phyloP scores from a whole-genome alignment of 2,113 vertebrate species.

The Sterrhoptilus dennistouni region DNA sequence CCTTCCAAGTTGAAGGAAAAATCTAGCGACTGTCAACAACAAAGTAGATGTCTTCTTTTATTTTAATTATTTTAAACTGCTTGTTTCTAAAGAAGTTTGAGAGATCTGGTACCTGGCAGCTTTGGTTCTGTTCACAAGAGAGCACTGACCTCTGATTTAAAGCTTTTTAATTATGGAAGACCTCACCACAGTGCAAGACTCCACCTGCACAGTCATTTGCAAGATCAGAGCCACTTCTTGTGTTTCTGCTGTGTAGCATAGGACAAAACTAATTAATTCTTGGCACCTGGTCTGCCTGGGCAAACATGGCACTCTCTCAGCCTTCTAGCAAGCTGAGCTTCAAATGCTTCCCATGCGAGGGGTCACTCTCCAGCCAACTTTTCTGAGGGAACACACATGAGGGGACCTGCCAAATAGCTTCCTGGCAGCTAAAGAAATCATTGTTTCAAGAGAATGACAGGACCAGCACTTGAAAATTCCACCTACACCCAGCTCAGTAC shows the following conservation, averaged over 20 bases:
- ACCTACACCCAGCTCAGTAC: neutral
- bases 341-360: neutral
- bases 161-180: neutral
- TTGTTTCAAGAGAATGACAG: constrained; percentile 42
- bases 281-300: neutral
- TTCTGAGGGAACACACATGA: neutral
- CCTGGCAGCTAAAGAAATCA: neutral
- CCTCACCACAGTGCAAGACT: neutral
- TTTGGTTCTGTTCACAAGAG: neutral
- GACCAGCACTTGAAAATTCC: neutral
- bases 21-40: neutral
- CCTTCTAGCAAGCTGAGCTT: neutral
- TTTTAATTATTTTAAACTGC: neutral
- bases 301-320: neutral
- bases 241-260: neutral
- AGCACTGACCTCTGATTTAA: neutral
- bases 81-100: neutral
- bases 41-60: neutral
- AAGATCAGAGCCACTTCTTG: neutral
- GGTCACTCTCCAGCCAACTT: neutral
- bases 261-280: neutral
- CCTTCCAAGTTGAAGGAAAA: neutral
- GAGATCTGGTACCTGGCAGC: neutral
- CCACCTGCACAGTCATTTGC: neutral
- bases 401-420: constrained; percentile 1